Evolutionary conservation across 2,113 vertebrate species (phyloP).

Genomic region (Zosterops pallidus): DNA sequence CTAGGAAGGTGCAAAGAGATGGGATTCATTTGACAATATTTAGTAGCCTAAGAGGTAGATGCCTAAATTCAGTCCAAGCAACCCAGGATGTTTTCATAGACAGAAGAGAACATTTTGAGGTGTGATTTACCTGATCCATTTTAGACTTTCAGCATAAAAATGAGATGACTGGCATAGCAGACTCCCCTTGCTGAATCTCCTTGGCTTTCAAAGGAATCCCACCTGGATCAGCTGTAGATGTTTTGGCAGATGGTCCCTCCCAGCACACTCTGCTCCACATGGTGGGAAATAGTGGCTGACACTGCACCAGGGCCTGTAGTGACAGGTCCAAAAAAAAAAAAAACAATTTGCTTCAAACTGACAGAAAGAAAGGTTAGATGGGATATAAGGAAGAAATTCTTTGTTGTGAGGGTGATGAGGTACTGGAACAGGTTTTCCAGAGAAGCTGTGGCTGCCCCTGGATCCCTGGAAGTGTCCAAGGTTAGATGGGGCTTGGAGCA

Average conservation of each 20-base stretch:
- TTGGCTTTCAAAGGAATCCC: not conserved
- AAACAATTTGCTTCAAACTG: too few species aligned
- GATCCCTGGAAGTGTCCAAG: not conserved
- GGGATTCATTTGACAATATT: too few species aligned
- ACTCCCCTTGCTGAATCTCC: not conserved
- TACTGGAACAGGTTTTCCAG: not conserved
- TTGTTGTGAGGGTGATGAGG: accelerated
- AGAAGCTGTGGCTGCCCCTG: not conserved
- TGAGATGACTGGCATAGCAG: not conserved
- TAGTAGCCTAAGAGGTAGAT: not conserved
- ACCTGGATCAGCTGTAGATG: not conserved
- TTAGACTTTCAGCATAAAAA: not conserved
- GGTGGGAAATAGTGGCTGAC: not conserved
- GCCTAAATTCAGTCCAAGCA: not conserved
- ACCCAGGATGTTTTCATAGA: not conserved
- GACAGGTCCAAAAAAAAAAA: not conserved
- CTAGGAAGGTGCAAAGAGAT: not conserved
- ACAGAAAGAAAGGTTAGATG: accelerated
- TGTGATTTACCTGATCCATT: not conserved
- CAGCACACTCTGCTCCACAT: accelerated
- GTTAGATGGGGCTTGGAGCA: accelerated
- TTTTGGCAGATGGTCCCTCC: not conserved
- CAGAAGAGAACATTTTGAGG: not conserved
- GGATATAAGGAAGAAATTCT: not conserved
- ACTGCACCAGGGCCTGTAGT: not conserved